These are phyloP conservation scores for Ptilodon capucinus DNA, from an alignment of 2,888 invertebrate genomes.

Conservation along the genomic window DNA sequence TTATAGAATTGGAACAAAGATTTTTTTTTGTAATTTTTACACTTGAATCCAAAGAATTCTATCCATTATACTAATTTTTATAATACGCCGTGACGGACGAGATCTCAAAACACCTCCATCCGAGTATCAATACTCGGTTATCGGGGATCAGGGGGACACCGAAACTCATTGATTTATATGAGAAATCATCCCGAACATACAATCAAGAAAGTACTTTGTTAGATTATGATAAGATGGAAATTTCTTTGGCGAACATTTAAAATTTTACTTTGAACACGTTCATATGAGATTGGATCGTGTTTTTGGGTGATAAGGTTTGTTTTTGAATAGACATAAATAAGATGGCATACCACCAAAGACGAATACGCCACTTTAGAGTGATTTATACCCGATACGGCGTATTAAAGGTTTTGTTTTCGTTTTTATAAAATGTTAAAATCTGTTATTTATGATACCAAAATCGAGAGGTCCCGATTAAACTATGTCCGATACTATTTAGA, in stretches of 20 bases:
- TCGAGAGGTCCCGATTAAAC: slow-evolving; percentile 79
- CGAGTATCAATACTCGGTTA: slow-evolving; percentile 53
- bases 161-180: slow-evolving; percentile 59
- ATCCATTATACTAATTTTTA: slow-evolving; percentile 40
- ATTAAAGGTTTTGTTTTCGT: slow-evolving; percentile 79
- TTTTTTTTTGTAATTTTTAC: not conserved
- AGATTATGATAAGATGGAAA: not conserved
- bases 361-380: slow-evolving; percentile 76
- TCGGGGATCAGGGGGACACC: slow-evolving; percentile 53
- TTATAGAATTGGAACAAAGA: no score
- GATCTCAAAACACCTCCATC: slow-evolving; percentile 54
- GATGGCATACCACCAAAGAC: slow-evolving; percentile 74
- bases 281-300: slow-evolving; percentile 15
- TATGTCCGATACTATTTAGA: slow-evolving; percentile 73
- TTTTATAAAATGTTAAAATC: slow-evolving; percentile 77
- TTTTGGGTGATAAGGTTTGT: slow-evolving; percentile 4
- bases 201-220: slow-evolving; percentile 20
- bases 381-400: slow-evolving; percentile 78
- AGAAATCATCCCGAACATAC: slow-evolving; percentile 36
- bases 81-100: slow-evolving; percentile 53
- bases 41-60: slow-evolving; percentile 24
- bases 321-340: slow-evolving; percentile 15
- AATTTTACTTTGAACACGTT: slow-evolving; percentile 1
- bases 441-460: slow-evolving; percentile 78
- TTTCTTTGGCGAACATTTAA: slow-evolving; percentile 7